phyloP scores from a whole-genome alignment of 2,797 vertebrate species.

The Nasua narica region DNA sequence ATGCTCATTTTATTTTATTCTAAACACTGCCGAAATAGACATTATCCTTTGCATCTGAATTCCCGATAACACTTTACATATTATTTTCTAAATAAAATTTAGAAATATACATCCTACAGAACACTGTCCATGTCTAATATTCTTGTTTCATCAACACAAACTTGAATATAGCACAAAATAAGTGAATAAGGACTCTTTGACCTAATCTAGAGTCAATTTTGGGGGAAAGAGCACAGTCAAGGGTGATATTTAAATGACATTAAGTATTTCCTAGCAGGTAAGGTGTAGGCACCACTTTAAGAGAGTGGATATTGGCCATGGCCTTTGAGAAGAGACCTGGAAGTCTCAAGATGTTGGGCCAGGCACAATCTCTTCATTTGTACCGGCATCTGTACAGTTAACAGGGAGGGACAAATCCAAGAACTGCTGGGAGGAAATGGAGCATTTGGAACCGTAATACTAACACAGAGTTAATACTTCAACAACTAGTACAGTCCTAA shows the following conservation, averaged over 20 bases:
- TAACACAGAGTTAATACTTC: not conserved
- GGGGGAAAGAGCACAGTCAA: not conserved
- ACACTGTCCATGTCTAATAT: not conserved
- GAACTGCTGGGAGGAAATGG: not conserved
- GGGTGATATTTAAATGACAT: not conserved
- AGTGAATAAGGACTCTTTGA: not conserved
- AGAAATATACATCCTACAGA: not conserved
- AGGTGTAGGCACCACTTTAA: not conserved
- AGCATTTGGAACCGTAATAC: not conserved
- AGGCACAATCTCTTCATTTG: rapidly evolving
- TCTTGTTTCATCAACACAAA: not conserved
- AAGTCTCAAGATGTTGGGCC: not conserved
- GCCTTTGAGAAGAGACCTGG: not conserved
- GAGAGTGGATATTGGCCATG: not conserved
- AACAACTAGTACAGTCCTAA: not conserved
- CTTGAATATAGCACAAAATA: not conserved
- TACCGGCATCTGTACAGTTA: no score
- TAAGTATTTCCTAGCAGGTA: not conserved
- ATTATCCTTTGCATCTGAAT: not conserved
- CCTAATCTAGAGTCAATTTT: not conserved
- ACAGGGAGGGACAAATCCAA: not conserved
- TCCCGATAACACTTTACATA: not conserved
- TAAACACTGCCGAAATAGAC: not conserved
- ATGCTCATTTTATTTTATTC: not conserved
- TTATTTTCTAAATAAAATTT: not conserved